These are phyloP conservation scores for Siderastrea siderea DNA, from an alignment of 92 coral and sea anemone genomes.

Conservation along the genomic window DNA sequence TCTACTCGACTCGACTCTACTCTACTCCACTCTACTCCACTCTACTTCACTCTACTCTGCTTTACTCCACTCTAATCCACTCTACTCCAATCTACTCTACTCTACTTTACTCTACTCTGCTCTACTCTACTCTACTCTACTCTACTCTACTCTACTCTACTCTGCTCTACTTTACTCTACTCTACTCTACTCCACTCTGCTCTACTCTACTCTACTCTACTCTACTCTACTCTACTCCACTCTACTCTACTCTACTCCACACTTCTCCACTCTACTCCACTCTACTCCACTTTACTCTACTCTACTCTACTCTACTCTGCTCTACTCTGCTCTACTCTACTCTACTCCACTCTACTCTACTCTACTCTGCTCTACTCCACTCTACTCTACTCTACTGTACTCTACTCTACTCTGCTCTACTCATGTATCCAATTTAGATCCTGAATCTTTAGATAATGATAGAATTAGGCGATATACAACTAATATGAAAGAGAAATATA, in stretches of 20 bases:
- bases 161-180: constrained; percentile 22
- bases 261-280: constrained; percentile 20
- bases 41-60: constrained; percentile 34
- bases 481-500: no score
- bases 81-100: constrained; percentile 25
- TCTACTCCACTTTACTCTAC: constrained; percentile 5
- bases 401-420: background rate
- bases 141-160: constrained; percentile 11
- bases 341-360: background rate
- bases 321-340: constrained; percentile 31
- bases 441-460: no score
- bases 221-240: constrained; percentile 20
- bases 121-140: constrained; percentile 15
- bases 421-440: no score
- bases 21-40: constrained; percentile 35
- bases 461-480: no score
- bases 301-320: constrained; percentile 23
- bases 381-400: constrained; percentile 38
- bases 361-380: constrained; percentile 41
- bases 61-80: constrained; percentile 24
- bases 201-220: constrained; percentile 32
- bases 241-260: constrained; percentile 18
- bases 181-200: constrained; percentile 15
- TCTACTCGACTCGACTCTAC: background rate
- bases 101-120: constrained; percentile 11